Evolutionary conservation across 1,140 invertebrate genomes (phyloP).

Genomic region (Phymorhynchus buccinoides): DNA sequence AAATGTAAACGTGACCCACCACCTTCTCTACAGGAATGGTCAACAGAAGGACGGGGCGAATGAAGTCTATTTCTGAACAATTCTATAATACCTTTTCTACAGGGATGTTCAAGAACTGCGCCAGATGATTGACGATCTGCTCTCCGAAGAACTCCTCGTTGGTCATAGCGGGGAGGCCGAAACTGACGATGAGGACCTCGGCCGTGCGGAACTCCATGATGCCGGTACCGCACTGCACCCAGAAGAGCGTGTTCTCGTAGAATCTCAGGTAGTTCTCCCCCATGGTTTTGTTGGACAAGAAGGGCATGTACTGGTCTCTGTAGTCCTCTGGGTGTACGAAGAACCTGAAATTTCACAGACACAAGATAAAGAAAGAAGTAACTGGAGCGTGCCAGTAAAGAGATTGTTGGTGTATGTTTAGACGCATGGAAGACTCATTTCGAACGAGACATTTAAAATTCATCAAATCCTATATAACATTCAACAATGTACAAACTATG

Average conservation of each 20-base stretch:
- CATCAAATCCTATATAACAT: too few species aligned
- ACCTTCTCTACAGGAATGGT: too few species aligned
- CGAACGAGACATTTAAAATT: too few species aligned
- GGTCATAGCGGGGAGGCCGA: conserved; percentile 59
- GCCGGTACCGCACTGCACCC: neutral
- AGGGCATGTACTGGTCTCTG: conserved; percentile 35
- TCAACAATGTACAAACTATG: too few species aligned
- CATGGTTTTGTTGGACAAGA: conserved; percentile 32
- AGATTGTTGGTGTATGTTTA: too few species aligned
- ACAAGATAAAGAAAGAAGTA: too few species aligned
- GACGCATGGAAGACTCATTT: too few species aligned
- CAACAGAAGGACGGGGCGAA: conserved; percentile 58
- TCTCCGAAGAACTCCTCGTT: conserved; percentile 68
- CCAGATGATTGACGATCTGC: conserved; percentile 66
- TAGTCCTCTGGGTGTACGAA: conserved; percentile 20
- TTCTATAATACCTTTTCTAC: conserved; percentile 54
- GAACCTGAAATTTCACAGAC: too few species aligned
- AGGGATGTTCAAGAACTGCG: conserved; percentile 63
- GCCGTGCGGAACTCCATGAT: neutral
- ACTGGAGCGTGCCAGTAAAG: too few species aligned
- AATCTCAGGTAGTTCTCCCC: conserved; percentile 47
- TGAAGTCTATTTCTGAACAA: conserved; percentile 36
- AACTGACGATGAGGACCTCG: conserved; percentile 57
- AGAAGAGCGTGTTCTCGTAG: conserved; percentile 21
- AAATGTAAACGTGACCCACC: too few species aligned